Conservation (phyloP, 2,113 vertebrate genomes). For the Solenodon paradoxus region DNA sequence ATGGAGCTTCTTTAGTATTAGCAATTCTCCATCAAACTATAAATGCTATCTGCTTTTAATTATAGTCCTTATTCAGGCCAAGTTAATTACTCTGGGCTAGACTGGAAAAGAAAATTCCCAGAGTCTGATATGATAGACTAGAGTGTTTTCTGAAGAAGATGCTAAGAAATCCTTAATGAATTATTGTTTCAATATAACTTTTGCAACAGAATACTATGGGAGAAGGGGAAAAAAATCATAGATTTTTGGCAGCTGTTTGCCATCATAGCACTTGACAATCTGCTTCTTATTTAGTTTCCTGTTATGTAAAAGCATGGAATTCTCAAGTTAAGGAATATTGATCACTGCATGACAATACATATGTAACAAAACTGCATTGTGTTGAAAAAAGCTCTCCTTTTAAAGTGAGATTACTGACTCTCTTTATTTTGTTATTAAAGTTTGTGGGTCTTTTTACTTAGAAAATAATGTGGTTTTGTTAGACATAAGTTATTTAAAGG, state of each 20-base stretch:
- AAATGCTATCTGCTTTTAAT: slow-evolving; percentile 72
- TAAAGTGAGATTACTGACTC: slow-evolving; percentile 39
- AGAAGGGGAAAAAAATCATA: neutral
- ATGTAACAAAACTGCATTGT: slow-evolving; percentile 50
- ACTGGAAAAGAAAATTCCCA: slow-evolving; percentile 69
- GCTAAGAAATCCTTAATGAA: slow-evolving; percentile 69
- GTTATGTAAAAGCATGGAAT: slow-evolving; percentile 66
- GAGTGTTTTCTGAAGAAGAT: slow-evolving; percentile 60
- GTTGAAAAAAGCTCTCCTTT: slow-evolving; percentile 52
- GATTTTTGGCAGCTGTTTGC: slow-evolving; percentile 62
- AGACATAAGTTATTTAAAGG: slow-evolving; percentile 53
- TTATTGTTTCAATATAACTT: slow-evolving; percentile 61
- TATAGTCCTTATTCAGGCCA: slow-evolving; percentile 58
- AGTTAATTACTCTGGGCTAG: slow-evolving; percentile 61
- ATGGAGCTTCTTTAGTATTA: slow-evolving; percentile 51
- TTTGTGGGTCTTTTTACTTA: slow-evolving; percentile 33
- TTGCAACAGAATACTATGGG: slow-evolving; percentile 53
- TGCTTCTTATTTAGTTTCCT: slow-evolving; percentile 73
- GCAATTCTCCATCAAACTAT: slow-evolving; percentile 41
- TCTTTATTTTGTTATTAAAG: slow-evolving; percentile 51
- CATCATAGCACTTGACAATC: slow-evolving; percentile 61
- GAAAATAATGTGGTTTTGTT: slow-evolving; percentile 67
- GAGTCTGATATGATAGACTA: slow-evolving; percentile 63
- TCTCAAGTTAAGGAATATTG: slow-evolving; percentile 69
- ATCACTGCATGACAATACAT: slow-evolving; percentile 58